Evolutionary conservation across 2,888 invertebrate species (phyloP), one percentile per base, ranked within the genome.

Genomic region (Strigamia transsilvanica): DNA sequence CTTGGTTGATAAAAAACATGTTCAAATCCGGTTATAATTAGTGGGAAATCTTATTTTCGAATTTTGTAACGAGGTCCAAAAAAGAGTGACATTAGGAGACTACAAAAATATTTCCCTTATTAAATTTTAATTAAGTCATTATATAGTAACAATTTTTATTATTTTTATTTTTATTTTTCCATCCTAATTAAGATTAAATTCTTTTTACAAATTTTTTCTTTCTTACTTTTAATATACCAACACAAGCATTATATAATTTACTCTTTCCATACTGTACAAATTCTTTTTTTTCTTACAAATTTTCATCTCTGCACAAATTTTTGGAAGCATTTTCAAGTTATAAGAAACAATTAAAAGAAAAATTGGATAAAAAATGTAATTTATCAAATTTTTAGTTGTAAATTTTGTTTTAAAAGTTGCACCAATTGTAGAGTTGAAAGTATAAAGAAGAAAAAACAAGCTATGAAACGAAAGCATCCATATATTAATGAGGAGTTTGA

Each of bases 41-140:
- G 5, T 27, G 73, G 73, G 73, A 73, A 73, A 73, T 73, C n/a
- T 0, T 73, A 9, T 23, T 73, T 66, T 66, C 2, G 73, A 73
- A 73, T 73, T 73, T 73, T 73, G 32, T 32, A 32, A 27, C 13
- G 32, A n/a, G 27, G 32, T 32, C 73, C 73, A 32, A 32, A 73
- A 32, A 73, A 73, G 15, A 15, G 38, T 73, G 12, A 27, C 6
- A 10, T 15, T n/a, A 73, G 27, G 7, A 56, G 56, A 27, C 73
- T 73, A 73, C 32, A 73, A 73, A 73, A 73, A 73, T 73, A 73
- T 73, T 73, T 73, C 73, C 73, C 73, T 73, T 32, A 2, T 32
- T 13, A 73, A 27, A 32, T 73, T 73, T 73, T n/a, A 15, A 9
- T n/a, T 73, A 73, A 73, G 32, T 21, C 18, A 21, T 66, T 66